Conservation (phyloP, 1,140 invertebrate genomes). For the Zaprionus tsacasi region DNA sequence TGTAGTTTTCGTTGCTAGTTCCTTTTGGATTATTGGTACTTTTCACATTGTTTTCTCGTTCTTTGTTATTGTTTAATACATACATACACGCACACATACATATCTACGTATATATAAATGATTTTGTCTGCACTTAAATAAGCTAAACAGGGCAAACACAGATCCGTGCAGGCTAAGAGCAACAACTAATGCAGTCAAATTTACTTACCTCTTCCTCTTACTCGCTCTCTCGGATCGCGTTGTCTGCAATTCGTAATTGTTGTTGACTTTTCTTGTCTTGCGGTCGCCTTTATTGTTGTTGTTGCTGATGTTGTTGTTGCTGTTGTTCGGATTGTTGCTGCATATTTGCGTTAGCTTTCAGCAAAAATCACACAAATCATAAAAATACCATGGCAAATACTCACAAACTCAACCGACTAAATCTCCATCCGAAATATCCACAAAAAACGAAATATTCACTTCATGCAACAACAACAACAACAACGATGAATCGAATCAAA, state of each 20-base stretch:
- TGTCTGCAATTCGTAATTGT: constrained; percentile 51
- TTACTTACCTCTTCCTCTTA: constrained; percentile 60
- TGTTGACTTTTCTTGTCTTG: constrained; percentile 53
- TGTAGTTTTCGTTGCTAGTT: neutral
- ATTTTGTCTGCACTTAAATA: constrained; percentile 18
- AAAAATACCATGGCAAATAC: constrained; percentile 16
- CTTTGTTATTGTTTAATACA: no score
- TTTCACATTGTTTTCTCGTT: constrained; percentile 3
- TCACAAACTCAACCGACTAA: constrained; percentile 24
- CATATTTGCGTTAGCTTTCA: constrained; percentile 50
- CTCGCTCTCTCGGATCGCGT: constrained; percentile 28
- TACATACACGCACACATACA: no score
- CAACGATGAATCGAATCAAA: constrained; percentile 17
- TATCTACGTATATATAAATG: no score
- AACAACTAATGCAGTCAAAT: constrained; percentile 61
- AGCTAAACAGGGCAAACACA: constrained; percentile 29
- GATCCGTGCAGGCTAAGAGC: neutral
- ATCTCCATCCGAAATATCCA: constrained; percentile 51
- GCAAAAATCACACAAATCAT: constrained; percentile 40
- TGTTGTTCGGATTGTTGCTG: constrained; percentile 51
- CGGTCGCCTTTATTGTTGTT: constrained; percentile 18
- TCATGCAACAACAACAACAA: constrained; percentile 32
- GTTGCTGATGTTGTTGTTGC: constrained; percentile 20
- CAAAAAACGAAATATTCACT: constrained; percentile 37
- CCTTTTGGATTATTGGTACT: constrained; percentile 6